Evolutionary conservation across 2,888 invertebrate species (phyloP), one percentile per base, ranked within the genome.

Genomic region (Polydrusus cervinus): DNA sequence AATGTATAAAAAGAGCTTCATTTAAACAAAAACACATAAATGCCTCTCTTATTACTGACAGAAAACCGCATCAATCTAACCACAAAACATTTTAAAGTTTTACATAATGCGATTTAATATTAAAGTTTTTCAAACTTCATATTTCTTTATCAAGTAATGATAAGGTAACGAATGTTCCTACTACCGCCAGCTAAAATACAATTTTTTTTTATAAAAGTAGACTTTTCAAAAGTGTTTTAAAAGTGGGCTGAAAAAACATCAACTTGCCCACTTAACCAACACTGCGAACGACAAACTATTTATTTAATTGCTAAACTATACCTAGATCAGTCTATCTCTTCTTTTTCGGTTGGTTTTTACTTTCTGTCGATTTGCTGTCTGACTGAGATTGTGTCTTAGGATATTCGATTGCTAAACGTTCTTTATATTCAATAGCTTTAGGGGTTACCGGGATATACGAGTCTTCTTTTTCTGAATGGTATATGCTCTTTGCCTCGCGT

Each of bases 401-500:
- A 18, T 66, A 65, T 71, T 75, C 74, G 20, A 70, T 70, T 25
- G 70, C 74, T 40, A 71, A 34, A 10, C 57, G 65, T 34, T 68
- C 61, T 14, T 75, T 74, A 64, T 70, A 70, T 47, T 72, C 75
- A 43, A 79, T 68, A 10, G 75, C 73, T 76, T 82, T 82, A 11
- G 81, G 80, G 60, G 79, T 70, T 38, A 84, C 79, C 13, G 83
- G 83, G 69, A 83, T 83, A 77, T 85, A 87, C 0, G 86, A 86
- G 73, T 86, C 86, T 81, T 87, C 86, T 80, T 87, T 87, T 76
- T 85, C 85, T 0, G 87, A 86, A 74, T 86, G 86, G 72, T 86
- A 87, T 67, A 86, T 83, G 75, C 86, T 86, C 79, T 90, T 90
- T 0, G 89, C 87, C 82, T 93, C 92, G 65, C 89, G 87, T 77